phyloP scores from a whole-genome alignment of 2,113 vertebrate species.

The Rhea americana region DNA sequence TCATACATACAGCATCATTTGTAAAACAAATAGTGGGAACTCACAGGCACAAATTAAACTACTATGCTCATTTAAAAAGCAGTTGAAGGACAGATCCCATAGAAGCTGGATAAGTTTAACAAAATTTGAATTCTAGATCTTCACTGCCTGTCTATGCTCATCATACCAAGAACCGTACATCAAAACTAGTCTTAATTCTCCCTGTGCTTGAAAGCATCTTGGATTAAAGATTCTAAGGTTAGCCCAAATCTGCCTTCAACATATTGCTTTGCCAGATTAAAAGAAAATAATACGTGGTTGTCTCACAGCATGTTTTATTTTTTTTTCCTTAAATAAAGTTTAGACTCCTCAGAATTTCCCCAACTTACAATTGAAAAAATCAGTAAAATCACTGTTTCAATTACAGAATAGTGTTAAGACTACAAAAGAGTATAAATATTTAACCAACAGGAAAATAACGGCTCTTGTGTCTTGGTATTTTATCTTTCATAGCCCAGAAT shows the following conservation, averaged over 20 bases:
- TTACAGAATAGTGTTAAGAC: conserved; percentile 28
- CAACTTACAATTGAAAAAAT: conserved; percentile 18
- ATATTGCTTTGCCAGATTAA: not conserved
- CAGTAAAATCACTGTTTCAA: not conserved
- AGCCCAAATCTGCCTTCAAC: not conserved
- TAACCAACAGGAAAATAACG: conserved; percentile 18
- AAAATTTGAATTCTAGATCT: not conserved
- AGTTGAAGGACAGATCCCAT: not conserved
- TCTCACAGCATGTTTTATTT: conserved; percentile 37
- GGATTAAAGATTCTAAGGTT: not conserved
- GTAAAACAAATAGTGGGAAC: no score
- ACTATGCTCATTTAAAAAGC: not conserved
- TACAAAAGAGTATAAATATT: conserved; percentile 27
- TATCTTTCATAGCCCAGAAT: not conserved
- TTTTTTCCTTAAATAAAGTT: not conserved
- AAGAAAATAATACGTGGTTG: not conserved
- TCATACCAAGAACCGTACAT: not conserved
- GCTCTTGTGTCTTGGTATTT: not conserved
- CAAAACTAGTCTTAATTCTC: not conserved
- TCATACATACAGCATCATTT: not conserved
- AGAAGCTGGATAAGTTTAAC: not conserved
- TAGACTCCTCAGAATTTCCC: not conserved
- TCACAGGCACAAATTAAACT: not conserved
- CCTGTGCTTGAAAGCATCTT: not conserved
- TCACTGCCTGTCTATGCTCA: not conserved